A percentile compares a stretch with the other conserved stretches of the same genome.
These are phyloP conservation scores for Cavia porcellus DNA, from an alignment of 2,113 vertebrate species.

Conservation along the genomic window DNA sequence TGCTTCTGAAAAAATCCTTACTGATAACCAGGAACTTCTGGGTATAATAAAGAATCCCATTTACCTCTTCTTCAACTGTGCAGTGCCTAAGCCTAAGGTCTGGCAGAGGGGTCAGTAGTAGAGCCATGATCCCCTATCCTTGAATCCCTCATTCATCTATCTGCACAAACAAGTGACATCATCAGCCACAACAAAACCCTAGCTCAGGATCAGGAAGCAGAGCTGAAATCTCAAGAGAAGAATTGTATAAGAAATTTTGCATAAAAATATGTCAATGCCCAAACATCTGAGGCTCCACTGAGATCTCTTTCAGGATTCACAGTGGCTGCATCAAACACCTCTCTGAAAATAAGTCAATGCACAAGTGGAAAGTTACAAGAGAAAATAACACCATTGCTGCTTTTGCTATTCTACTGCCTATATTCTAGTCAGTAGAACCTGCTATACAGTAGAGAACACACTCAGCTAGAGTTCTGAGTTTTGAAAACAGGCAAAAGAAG, in stretches of 20 bases:
- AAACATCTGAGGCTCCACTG: conserved; percentile 27
- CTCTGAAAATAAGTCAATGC: conserved; percentile 51
- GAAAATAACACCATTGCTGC: neutral
- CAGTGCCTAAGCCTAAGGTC: neutral
- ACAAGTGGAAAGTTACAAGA: conserved; percentile 46
- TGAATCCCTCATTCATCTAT: neutral
- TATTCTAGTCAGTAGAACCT: neutral
- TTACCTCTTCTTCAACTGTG: neutral
- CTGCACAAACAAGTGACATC: conserved; percentile 16
- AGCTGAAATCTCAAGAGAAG: neutral
- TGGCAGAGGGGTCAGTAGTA: neutral
- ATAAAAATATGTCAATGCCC: conserved; percentile 34
- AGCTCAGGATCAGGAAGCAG: conserved; percentile 41
- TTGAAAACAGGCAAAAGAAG: neutral
- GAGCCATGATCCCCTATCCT: neutral
- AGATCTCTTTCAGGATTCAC: conserved; percentile 28
- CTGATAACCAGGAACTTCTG: conserved; percentile 46
- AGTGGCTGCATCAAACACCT: conserved; percentile 15
- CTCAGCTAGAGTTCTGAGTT: conserved; percentile 33
- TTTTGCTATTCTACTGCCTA: conserved; percentile 21
- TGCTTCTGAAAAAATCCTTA: conserved; percentile 52
- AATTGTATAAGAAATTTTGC: conserved; percentile 22
- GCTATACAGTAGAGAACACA: neutral
- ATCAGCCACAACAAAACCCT: conserved; percentile 22
- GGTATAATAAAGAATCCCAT: neutral